Conservation (phyloP, 2,797 vertebrate genomes). For the Fringilla coelebs region DNA sequence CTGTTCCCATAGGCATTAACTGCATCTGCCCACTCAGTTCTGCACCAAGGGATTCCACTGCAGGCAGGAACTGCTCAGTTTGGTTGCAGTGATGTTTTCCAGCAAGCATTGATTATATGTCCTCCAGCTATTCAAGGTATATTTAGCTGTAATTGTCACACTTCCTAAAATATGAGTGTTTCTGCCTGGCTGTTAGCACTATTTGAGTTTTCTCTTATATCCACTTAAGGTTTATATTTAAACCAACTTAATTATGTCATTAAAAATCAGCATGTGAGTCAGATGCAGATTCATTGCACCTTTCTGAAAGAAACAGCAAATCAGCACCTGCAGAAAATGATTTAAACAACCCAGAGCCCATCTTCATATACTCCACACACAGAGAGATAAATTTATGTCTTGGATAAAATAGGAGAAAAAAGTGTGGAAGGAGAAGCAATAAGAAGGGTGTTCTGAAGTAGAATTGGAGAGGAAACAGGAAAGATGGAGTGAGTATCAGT, state of each 20-base stretch:
- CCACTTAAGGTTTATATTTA: background rate
- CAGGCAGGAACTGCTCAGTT: constrained; percentile 92
- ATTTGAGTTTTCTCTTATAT: background rate
- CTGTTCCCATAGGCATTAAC: constrained; percentile 82
- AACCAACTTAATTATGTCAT: background rate
- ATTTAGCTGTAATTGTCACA: background rate
- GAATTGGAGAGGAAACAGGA: background rate
- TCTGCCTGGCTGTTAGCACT: background rate
- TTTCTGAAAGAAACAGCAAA: background rate
- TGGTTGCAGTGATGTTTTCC: constrained; percentile 93
- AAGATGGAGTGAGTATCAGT: background rate
- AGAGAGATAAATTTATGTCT: rapidly evolving
- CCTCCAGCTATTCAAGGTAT: constrained; percentile 95
- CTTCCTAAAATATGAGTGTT: background rate
- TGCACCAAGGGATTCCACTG: constrained; percentile 93
- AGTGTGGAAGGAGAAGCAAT: background rate
- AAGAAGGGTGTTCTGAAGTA: background rate
- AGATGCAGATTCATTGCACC: background rate
- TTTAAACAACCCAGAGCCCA: background rate
- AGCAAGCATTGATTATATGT: constrained; percentile 94
- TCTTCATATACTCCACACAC: background rate
- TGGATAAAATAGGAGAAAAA: background rate
- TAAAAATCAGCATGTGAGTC: background rate
- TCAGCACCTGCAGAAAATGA: background rate
- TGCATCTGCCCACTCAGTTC: constrained; percentile 86